Conservation (phyloP, 2,113 vertebrate species). For the Alaudala cheleensis region DNA sequence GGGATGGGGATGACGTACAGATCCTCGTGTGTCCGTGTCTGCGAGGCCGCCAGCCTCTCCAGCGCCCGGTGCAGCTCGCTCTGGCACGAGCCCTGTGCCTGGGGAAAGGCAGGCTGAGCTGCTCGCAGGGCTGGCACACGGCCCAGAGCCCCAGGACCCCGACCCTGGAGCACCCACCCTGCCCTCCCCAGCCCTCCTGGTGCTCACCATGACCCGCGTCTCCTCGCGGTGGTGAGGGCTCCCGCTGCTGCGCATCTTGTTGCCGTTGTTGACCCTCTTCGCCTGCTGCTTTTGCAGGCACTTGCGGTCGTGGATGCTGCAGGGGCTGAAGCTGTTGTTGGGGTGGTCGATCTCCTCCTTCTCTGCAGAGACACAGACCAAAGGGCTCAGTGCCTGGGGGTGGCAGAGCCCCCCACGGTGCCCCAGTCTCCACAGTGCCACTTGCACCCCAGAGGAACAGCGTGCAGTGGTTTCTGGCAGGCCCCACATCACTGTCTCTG, state of each 20-base stretch:
- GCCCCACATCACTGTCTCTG: accelerated
- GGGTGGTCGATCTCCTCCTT: constrained; percentile 86
- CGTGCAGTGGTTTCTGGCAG: accelerated
- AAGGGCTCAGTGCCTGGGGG: not conserved
- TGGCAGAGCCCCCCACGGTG: not conserved
- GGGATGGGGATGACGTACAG: constrained; percentile 91
- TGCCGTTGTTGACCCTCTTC: constrained; percentile 74
- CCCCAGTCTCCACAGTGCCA: not conserved
- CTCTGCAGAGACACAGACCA: constrained; percentile 63
- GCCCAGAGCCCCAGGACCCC: accelerated
- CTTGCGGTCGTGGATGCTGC: constrained; percentile 86
- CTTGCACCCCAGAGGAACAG: not conserved
- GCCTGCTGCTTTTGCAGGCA: constrained; percentile 88
- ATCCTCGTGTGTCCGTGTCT: constrained; percentile 87
- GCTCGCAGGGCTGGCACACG: accelerated
- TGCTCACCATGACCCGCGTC: constrained; percentile 77
- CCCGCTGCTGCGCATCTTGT: constrained; percentile 82
- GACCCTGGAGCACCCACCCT: not conserved
- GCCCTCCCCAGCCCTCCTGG: not conserved
- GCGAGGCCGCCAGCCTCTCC: constrained; percentile 85
- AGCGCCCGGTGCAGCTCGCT: constrained; percentile 87
- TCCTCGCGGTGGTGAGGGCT: constrained; percentile 75
- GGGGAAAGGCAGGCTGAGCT: not conserved
- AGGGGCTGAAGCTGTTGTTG: constrained; percentile 90
- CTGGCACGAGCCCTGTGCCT: constrained; percentile 87